These are phyloP conservation scores for Eledona agricola DNA, from an alignment of 2,888 invertebrate species.

Conservation along the genomic window DNA sequence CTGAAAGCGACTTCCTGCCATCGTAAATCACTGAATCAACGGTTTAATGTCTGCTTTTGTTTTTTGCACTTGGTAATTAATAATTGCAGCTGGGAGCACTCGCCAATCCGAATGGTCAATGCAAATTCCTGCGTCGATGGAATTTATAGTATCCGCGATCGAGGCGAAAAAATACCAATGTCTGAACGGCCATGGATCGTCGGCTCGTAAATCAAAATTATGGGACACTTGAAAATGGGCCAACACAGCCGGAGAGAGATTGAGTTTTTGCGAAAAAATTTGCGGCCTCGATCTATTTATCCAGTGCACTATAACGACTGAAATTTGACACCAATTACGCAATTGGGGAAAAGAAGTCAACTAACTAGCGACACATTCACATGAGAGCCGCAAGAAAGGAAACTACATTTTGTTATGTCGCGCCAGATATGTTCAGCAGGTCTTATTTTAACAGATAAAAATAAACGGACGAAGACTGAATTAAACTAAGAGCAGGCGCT, in stretches of 20 bases:
- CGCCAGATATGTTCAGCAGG: too few species aligned
- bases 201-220: slow-evolving; percentile 11
- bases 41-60: slow-evolving; percentile 9
- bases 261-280: not conserved
- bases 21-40: slow-evolving; percentile 22
- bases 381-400: too few species aligned
- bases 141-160: slow-evolving; percentile 10
- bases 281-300: too few species aligned
- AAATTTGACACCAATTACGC: too few species aligned
- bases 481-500: too few species aligned
- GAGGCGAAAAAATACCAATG: slow-evolving; percentile 4
- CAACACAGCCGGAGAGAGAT: not conserved
- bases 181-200: slow-evolving; percentile 4
- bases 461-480: too few species aligned
- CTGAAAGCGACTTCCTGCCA: slow-evolving; percentile 23
- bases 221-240: slow-evolving; percentile 5
- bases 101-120: slow-evolving; percentile 4
- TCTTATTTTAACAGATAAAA: too few species aligned
- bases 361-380: too few species aligned
- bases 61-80: slow-evolving; percentile 15
- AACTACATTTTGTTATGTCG: too few species aligned
- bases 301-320: too few species aligned
- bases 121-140: slow-evolving; percentile 8
- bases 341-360: too few species aligned
- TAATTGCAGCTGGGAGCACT: slow-evolving; percentile 17